Evolutionary conservation across 2,797 vertebrate species (phyloP), one percentile per base, ranked within the genome.

Genomic region (Macropus fuliginosus): DNA sequence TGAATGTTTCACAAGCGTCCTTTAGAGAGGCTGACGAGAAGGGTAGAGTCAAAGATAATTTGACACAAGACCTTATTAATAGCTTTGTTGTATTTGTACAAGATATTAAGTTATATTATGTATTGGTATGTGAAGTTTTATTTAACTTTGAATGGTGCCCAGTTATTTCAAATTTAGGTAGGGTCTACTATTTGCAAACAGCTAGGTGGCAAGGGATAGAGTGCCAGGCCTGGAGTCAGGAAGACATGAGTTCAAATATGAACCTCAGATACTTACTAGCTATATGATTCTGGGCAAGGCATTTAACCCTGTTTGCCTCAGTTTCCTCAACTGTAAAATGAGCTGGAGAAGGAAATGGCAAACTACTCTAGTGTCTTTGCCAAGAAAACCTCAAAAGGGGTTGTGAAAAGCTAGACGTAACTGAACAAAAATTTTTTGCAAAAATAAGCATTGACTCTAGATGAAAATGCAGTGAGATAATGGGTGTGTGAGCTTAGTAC

Each of bases 21-120:
- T 96, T 91, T 96, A 91, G 94, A 59, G 91, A 92, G 91, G 56
- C 90, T 46, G 57, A 92, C 2, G 89, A 91, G 96, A 93, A 91
- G 40, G 5, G 24, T 5, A 87, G 40, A 87, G 24, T 66, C 94
- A 54, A 94, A 93, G 95, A 55, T 91, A 93, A 95, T 21, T 91
- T 56, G 94, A 91, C 50, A 91, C 12, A 81, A 27, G 40, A 59
- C 56, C 91, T 57, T 27, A 29, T 90, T 59, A 91, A 92, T 62
- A 56, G 89, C 62, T 55, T 96, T 92, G 24, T 87, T 87, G 40
- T 87, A 28, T 87, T 87, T 46, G 8, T 46, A 46, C 40, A 81
- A 81, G 8, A 46, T 21, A n/a, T 24, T 87, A 66, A 66, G 9
- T 87, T 87, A 81, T 81, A 46, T 81, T 46, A 24, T 87, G 21